A percentile compares a stretch with the other conserved stretches of the same genome.
These are phyloP conservation scores for Homarus gammarus DNA, from an alignment of 2,888 invertebrate genomes.

Conservation along the genomic window DNA sequence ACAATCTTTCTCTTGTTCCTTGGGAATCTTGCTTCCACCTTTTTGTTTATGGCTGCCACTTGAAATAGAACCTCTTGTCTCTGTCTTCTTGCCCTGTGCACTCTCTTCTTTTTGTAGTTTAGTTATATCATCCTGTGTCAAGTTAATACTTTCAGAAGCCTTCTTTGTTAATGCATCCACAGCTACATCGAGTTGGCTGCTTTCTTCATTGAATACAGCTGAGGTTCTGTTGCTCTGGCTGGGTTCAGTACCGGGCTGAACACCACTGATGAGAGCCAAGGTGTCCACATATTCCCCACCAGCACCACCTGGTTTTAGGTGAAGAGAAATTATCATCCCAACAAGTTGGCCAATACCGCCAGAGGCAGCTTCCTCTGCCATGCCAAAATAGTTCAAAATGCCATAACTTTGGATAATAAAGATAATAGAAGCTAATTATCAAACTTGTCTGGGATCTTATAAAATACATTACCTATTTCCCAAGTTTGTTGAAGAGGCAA, in stretches of 20 bases:
- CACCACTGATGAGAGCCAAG: conserved; percentile 40
- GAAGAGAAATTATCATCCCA: not conserved
- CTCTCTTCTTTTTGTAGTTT: conserved; percentile 50
- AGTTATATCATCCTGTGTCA: conserved; percentile 51
- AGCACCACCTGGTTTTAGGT: conserved; percentile 34
- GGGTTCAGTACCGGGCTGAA: conserved; percentile 26
- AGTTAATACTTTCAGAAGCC: conserved; percentile 49
- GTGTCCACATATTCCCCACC: conserved; percentile 66
- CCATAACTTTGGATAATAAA: not conserved
- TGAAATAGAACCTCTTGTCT: conserved; percentile 36
- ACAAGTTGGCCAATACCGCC: no score
- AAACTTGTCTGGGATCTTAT: no score
- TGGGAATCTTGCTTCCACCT: conserved; percentile 22
- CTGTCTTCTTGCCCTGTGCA: not conserved
- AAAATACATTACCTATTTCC: no score
- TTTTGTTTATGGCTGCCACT: conserved; percentile 46
- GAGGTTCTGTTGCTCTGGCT: not conserved
- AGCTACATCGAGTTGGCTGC: conserved; percentile 43
- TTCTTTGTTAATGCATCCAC: conserved; percentile 50
- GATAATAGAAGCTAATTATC: no score
- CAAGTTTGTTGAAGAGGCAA: no score
- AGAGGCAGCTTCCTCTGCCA: not conserved
- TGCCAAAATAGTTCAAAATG: not conserved
- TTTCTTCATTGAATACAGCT: conserved; percentile 18
- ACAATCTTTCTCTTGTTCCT: conserved; percentile 67